These are phyloP conservation scores for Megamerina dolium DNA, from an alignment of 2,888 invertebrate species.

Conservation along the genomic window DNA sequence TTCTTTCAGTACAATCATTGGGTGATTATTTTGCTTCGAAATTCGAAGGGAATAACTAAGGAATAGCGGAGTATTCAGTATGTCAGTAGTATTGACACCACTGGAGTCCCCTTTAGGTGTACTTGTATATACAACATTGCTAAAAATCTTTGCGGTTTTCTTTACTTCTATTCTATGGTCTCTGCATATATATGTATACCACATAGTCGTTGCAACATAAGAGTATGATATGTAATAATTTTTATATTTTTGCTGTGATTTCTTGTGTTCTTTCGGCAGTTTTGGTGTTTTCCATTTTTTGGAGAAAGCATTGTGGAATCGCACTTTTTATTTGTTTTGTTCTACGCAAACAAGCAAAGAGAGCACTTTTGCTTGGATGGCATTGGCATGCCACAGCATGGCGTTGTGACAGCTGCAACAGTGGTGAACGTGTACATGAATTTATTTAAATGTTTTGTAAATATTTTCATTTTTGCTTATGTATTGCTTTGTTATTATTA, in stretches of 20 bases:
- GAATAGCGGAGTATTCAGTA: too few relatives aligned
- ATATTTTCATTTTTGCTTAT: too few relatives aligned
- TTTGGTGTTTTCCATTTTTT: not conserved
- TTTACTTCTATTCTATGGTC: not conserved
- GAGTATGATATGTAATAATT: too few relatives aligned
- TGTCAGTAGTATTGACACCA: too few relatives aligned
- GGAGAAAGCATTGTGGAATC: not conserved
- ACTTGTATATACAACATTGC: not conserved
- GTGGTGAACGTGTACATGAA: constrained; percentile 5
- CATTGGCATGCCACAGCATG: not conserved
- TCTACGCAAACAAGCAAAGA: not conserved
- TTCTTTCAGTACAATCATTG: too few relatives aligned
- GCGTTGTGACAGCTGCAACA: not conserved
- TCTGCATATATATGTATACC: too few relatives aligned
- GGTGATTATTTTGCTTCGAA: too few relatives aligned
- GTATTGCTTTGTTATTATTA: too few relatives aligned
- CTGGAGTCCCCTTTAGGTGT: too few relatives aligned
- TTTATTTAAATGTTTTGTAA: constrained; percentile 16
- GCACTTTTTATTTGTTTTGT: not conserved
- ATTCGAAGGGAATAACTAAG: too few relatives aligned
- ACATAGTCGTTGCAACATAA: too few relatives aligned
- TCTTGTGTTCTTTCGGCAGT: not conserved
- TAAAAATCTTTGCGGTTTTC: not conserved
- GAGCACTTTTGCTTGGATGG: too few relatives aligned
- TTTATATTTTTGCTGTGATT: not conserved